Percentiles rank a stretch among this genome's conserved stretches.
Evolutionary conservation across 2,888 invertebrate species (phyloP).

Genomic region (Pammene aurita): DNA sequence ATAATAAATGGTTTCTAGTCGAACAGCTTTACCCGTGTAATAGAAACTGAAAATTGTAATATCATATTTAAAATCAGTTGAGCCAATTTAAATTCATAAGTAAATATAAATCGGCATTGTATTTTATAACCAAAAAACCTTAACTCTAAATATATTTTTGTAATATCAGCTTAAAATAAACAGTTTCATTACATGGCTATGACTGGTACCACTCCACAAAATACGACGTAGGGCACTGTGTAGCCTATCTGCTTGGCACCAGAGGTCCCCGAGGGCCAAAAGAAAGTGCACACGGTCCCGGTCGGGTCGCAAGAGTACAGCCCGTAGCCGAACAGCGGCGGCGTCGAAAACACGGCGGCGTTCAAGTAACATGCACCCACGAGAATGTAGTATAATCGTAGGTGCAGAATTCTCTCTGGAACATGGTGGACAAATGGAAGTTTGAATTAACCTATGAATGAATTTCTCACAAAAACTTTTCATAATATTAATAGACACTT

Average conservation of each 20-base stretch:
- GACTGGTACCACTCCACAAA: slow-evolving; percentile 73
- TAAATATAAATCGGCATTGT: too few species aligned
- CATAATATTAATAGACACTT: too few species aligned
- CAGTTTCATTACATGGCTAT: slow-evolving; percentile 68
- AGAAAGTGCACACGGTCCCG: slow-evolving; percentile 73
- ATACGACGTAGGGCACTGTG: slow-evolving; percentile 69
- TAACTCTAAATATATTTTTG: too few species aligned
- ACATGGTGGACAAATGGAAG: slow-evolving; percentile 41
- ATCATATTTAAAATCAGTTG: neutral
- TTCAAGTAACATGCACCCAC: slow-evolving; percentile 73
- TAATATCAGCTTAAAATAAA: too few species aligned
- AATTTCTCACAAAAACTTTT: too few species aligned
- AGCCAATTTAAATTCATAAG: too few species aligned
- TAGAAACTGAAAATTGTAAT: slow-evolving; percentile 63
- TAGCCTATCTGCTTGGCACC: slow-evolving; percentile 73
- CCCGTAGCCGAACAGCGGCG: slow-evolving; percentile 79
- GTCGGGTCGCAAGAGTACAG: slow-evolving; percentile 79
- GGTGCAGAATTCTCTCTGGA: slow-evolving; percentile 72
- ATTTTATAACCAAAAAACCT: too few species aligned
- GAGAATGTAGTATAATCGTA: slow-evolving; percentile 72
- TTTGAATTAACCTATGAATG: neutral
- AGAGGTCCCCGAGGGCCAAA: slow-evolving; percentile 72
- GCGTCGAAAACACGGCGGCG: slow-evolving; percentile 71
- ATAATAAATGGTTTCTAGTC: slow-evolving; percentile 74
- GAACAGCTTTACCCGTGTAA: slow-evolving; percentile 75